Evolutionary conservation across 2,113 vertebrate genomes (phyloP), one percentile per base, ranked within the genome.

Genomic region (Ictalurus punctatus): DNA sequence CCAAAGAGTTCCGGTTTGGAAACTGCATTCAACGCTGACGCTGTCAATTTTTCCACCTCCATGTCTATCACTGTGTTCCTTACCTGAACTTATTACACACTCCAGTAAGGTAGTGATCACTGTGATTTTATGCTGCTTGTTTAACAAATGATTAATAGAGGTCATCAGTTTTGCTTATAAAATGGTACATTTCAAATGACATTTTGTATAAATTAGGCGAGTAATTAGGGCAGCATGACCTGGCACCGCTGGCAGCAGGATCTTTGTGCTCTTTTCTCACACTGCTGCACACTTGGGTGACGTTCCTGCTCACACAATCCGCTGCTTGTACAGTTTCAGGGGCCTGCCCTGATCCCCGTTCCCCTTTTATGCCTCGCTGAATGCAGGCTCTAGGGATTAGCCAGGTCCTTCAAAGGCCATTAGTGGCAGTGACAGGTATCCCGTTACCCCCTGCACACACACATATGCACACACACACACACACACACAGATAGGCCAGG

Each of bases 401-500:
- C 94, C 94, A 94, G 95, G 94, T 94, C 95, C 94, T 95, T 95
- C 94, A 95, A 96, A 95, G 95, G 94, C 94, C 95, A 96, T 96
- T 95, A 95, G 95, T 95, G 94, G 93, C 95, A 96, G 95, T 96
- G 95, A 95, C 95, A 96, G 95, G 95, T 96, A 95, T 96, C 95
- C 92, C 90, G 91, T 96, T 96, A 95, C 96, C 92, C 92, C 89
- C 92, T 40, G 79, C 63, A 86, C 87, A 92, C 85, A 93, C 93
- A 85, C 56, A 71, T 34, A 85, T 19, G 3, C 84, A 73, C 65
- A 56, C 48, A 56, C 34, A 44, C 40, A 44, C 40, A 73, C 83
- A 65, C 86, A 92, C 85, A 93, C 93, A 94, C 93, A 95, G 93
- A 96, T 92, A 90, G 94, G 93, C 94, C 94, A 95, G 95, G 95